Conservation (phyloP, 2,888 invertebrate species). For the Lacanobia wlatinum region DNA sequence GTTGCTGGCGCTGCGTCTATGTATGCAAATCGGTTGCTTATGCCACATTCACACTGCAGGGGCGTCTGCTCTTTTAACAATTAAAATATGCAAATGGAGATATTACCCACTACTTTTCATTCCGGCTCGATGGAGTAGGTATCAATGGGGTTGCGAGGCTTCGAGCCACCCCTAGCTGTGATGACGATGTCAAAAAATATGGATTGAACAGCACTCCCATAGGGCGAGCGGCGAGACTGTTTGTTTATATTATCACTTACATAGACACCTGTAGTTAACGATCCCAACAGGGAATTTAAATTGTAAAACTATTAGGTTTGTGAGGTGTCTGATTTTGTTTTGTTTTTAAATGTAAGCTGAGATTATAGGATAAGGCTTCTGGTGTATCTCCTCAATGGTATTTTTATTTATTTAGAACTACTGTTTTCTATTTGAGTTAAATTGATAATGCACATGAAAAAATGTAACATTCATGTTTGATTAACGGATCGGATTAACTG, state of each 20-base stretch:
- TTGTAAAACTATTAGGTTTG: constrained; percentile 29
- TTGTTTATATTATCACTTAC: constrained; percentile 67
- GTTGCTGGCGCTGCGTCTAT: constrained; percentile 75
- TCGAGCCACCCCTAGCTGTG: constrained; percentile 70
- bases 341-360: background rate
- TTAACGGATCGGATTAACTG: background rate
- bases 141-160: constrained; percentile 74
- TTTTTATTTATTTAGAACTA: background rate
- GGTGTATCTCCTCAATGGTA: background rate
- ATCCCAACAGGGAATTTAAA: constrained; percentile 28
- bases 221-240: constrained; percentile 55
- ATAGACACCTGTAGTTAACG: constrained; percentile 52
- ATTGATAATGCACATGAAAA: too few relatives aligned
- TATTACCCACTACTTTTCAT: constrained; percentile 89
- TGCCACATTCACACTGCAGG: constrained; percentile 82
- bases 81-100: constrained; percentile 90
- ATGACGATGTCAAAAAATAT: constrained; percentile 78
- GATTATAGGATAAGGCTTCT: background rate
- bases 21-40: constrained; percentile 87
- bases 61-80: constrained; percentile 82
- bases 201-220: constrained; percentile 60
- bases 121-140: constrained; percentile 81
- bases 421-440: background rate
- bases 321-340: constrained; percentile 29
- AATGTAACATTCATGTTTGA: background rate